Evolutionary conservation across 1,140 invertebrate genomes (phyloP).

Genomic region (Dinoponera quadriceps): DNA sequence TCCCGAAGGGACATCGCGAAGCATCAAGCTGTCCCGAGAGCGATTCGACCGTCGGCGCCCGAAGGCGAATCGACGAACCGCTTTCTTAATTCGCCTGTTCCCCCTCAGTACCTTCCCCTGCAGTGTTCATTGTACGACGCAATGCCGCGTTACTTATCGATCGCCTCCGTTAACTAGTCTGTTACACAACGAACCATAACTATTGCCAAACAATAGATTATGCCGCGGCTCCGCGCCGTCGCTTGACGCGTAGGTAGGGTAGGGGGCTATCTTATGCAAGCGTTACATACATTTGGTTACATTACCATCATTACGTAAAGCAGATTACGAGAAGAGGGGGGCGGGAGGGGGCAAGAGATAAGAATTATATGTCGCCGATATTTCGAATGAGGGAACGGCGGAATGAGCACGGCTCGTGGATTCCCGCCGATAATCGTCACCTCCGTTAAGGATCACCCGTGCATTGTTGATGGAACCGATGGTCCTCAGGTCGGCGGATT

Average conservation of each 20-base stretch:
- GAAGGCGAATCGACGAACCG: background rate
- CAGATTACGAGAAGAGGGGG: slow-evolving; percentile 78
- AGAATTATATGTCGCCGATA: slow-evolving; percentile 78
- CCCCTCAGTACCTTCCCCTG: slow-evolving; percentile 11
- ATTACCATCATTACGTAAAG: slow-evolving; percentile 82
- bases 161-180: slow-evolving; percentile 77
- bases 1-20: background rate
- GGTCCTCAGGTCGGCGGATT: too few relatives aligned
- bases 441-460: too few relatives aligned
- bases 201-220: slow-evolving; percentile 83
- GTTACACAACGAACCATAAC: slow-evolving; percentile 79
- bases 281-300: slow-evolving; percentile 85
- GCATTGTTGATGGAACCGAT: too few relatives aligned
- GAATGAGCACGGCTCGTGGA: background rate
- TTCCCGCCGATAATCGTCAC: background rate
- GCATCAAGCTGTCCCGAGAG: background rate
- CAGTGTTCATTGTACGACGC: slow-evolving; percentile 51
- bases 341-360: slow-evolving; percentile 69
- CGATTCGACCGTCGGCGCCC: background rate
- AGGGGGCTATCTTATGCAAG: slow-evolving; percentile 81
- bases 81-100: slow-evolving; percentile 18
- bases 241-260: slow-evolving; percentile 67
- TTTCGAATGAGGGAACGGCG: slow-evolving; percentile 46
- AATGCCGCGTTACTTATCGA: slow-evolving; percentile 70
- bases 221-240: slow-evolving; percentile 69